Evolutionary conservation across 2,113 vertebrate species (phyloP), one percentile per base, ranked within the genome.

Genomic region (Naja naja): DNA sequence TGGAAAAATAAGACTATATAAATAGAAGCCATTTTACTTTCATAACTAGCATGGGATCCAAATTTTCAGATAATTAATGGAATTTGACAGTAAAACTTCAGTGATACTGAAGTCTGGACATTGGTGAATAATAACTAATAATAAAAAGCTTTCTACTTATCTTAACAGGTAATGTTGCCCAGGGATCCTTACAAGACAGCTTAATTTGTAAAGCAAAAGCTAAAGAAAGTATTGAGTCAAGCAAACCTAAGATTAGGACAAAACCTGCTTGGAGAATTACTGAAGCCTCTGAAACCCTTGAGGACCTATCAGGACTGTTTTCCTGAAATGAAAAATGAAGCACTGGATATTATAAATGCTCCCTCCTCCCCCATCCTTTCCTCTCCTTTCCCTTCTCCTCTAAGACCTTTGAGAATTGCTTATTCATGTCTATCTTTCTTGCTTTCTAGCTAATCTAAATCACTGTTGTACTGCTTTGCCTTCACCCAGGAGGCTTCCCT

Each of bases 71-170:
- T 93, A 91, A 89, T 93, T 91, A 89, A 11, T 34, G 87, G 9
- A 94, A 88, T 18, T 90, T 90, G 88, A 58, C 74, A 93, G 90
- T 96, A 95, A 93, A 93, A 43, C 88, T 88, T 94, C 93, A 96
- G 89, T 93, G 93, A 49, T 91, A 91, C 87, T 94, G 95, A 91
- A 89, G 43, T 90, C 43, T 58, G 22, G 55, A 95, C 89, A 91
- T 1, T 87, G 88, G 39, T 86, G 91, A 94, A 90, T 8, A 92
- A 12, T 81, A 89, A 4, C 89, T 45, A 93, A 12, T 88, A 88
- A 91, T 49, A 64, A 60, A n/a, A 94, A 4, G 3, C n/a, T 94
- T 94, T 93, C 34, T 69, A 92, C 81, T 91, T 1, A 3, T 60
- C 85, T 52, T 94, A 49, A 3, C 91, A 93, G 94, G 54, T 95